Percentiles rank a stretch among this genome's conserved stretches.
Conservation (phyloP, 2,888 invertebrate genomes). For the Trissolcus japonicus region DNA sequence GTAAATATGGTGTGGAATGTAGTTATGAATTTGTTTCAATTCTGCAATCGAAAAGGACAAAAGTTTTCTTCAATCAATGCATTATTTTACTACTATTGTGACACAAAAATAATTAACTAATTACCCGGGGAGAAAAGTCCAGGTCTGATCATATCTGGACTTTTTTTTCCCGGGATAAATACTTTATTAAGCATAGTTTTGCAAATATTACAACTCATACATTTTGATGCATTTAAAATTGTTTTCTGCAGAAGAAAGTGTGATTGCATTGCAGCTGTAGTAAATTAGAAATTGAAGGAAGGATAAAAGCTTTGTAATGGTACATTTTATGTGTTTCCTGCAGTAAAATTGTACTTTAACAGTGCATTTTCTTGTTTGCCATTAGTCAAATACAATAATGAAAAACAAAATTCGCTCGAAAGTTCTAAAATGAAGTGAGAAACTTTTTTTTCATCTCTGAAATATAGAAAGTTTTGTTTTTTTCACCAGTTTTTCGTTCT, state of each 20-base stretch:
- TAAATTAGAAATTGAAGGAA: conserved; percentile 34
- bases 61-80: background rate
- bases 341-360: conserved; percentile 19
- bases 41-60: background rate
- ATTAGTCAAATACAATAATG: conserved; percentile 21
- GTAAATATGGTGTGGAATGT: background rate
- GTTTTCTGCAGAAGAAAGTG: conserved; percentile 23
- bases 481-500: background rate
- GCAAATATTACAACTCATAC: conserved; percentile 16
- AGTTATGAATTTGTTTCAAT: no score
- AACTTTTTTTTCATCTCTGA: background rate
- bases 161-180: no score
- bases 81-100: background rate
- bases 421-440: background rate
- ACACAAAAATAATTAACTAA: background rate
- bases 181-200: conserved; percentile 12
- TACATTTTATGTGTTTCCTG: conserved; percentile 20
- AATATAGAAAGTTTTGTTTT: background rate
- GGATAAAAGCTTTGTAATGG: conserved; percentile 38
- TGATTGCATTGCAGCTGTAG: conserved; percentile 12
- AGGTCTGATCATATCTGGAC: no score
- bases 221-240: conserved; percentile 31
- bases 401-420: background rate
- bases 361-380: conserved; percentile 9
- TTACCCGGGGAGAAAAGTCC: no score